These are phyloP conservation scores for Stictonetta naevosa DNA, from an alignment of 2,113 vertebrate genomes.

Conservation along the genomic window DNA sequence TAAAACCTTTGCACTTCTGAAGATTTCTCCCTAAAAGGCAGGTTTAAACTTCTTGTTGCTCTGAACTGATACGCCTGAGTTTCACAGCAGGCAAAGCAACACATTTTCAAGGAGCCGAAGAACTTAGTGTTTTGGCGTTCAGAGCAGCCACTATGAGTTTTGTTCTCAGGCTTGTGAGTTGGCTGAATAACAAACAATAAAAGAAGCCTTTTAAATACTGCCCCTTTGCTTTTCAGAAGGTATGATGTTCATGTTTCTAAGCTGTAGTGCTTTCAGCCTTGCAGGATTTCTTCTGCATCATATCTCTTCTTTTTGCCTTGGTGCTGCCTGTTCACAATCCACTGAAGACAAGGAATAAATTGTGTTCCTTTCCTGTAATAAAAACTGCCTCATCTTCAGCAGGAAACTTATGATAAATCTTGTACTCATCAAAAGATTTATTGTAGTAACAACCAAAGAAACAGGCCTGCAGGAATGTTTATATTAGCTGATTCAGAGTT, in stretches of 20 bases:
- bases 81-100: neutral
- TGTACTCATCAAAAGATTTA: neutral
- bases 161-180: neutral
- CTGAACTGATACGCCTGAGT: neutral
- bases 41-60: neutral
- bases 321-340: neutral
- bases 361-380: neutral
- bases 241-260: neutral
- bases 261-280: neutral
- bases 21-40: neutral
- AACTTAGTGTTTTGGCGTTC: neutral
- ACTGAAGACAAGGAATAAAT: neutral
- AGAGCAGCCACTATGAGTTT: neutral
- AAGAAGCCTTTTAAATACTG: neutral
- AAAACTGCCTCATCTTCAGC: slow-evolving; percentile 2
- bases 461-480: neutral
- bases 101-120: neutral
- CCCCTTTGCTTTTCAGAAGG: neutral
- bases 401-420: neutral
- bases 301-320: neutral
- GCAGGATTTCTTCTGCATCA: neutral
- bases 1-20: neutral
- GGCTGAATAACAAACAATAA: neutral
- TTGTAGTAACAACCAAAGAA: neutral
- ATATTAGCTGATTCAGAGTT: neutral